A percentile compares a stretch with the other conserved stretches of the same genome.
These are phyloP conservation scores for Phenganax subtilis DNA, from an alignment of 92 coral and sea anemone species.

Conservation along the genomic window DNA sequence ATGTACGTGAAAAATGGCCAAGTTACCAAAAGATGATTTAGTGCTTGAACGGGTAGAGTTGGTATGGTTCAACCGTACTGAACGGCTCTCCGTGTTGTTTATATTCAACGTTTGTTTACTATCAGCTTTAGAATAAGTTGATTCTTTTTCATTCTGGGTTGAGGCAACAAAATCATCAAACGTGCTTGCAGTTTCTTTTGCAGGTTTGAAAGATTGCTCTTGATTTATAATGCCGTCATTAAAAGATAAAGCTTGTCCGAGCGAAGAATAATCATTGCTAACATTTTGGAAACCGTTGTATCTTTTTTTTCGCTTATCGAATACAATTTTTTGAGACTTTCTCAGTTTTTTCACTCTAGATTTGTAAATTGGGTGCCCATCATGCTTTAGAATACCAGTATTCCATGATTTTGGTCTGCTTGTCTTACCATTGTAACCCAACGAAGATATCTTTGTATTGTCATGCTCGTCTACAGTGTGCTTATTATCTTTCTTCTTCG, in stretches of 20 bases:
- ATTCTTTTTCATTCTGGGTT: not conserved
- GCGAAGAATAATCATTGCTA: not conserved
- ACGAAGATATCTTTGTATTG: not conserved
- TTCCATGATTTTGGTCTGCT: not conserved
- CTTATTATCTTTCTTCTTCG: not conserved
- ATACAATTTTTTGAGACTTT: not conserved
- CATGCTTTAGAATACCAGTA: not conserved
- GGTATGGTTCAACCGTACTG: not conserved
- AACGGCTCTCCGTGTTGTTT: no score
- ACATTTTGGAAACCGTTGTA: not conserved
- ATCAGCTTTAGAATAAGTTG: not conserved
- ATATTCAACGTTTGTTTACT: no score
- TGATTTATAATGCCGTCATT: not conserved
- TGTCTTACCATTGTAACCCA: not conserved
- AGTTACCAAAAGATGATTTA: not conserved
- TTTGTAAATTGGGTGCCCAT: no score
- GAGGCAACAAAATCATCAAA: not conserved
- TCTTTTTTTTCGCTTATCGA: not conserved
- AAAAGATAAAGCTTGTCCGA: not conserved
- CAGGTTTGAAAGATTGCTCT: not conserved
- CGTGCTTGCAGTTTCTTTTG: not conserved
- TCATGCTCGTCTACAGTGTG: not conserved
- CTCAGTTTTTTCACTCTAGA: no score
- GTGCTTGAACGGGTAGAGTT: not conserved
- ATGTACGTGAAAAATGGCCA: not conserved